Evolutionary conservation across 2,888 invertebrate species (phyloP).

Genomic region (Xestoiulus laeticollis): DNA sequence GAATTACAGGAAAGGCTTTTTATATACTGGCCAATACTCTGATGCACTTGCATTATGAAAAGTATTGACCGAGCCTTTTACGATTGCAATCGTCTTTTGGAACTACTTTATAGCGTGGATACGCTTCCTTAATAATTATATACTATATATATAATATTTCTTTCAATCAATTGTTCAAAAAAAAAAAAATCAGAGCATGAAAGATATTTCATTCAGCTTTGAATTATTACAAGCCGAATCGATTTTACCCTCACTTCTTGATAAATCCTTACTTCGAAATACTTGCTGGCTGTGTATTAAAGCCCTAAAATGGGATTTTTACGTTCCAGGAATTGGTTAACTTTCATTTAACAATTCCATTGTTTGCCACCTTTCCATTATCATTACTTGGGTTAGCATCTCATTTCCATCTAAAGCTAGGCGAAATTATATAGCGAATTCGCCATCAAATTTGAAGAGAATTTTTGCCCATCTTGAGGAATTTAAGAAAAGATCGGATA

Average conservation of each 20-base stretch:
- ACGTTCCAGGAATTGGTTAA: neutral
- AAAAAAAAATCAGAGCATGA: neutral
- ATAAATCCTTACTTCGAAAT: neutral
- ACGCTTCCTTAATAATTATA: neutral
- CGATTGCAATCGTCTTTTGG: neutral
- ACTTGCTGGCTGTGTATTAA: neutral
- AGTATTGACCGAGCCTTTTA: neutral
- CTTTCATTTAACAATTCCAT: neutral
- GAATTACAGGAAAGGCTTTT: neutral
- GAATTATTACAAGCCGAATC: neutral
- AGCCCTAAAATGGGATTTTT: neutral
- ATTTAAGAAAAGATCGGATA: neutral
- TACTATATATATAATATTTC: neutral
- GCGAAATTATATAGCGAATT: neutral
- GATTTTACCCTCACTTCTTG: neutral
- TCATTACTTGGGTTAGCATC: neutral
- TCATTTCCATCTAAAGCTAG: neutral
- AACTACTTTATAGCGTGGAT: neutral
- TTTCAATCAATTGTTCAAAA: neutral
- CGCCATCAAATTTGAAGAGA: neutral
- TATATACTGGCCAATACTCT: neutral
- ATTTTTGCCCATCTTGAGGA: conserved; percentile 6
- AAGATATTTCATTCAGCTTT: neutral
- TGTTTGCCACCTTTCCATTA: neutral
- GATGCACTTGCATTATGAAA: conserved; percentile 4